Conservation (phyloP, 2,888 invertebrate species). For the Coremacera marginata region DNA sequence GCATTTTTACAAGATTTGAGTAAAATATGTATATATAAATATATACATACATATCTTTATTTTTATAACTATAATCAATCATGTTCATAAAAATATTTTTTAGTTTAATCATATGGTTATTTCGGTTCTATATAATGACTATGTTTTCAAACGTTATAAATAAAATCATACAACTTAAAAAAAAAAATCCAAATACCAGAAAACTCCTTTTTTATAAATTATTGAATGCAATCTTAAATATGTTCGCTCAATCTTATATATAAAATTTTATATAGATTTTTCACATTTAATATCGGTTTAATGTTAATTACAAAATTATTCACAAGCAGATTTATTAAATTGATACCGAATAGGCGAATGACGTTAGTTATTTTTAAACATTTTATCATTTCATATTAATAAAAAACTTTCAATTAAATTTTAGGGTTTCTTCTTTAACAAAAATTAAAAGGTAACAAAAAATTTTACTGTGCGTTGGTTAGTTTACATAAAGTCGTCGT, state of each 20-base stretch:
- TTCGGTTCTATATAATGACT: constrained; percentile 10
- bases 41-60: not conserved
- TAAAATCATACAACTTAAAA: not conserved
- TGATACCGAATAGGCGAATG: not conserved
- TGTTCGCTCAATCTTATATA: not conserved
- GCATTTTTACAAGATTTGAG: constrained; percentile 6
- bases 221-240: not conserved
- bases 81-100: constrained; percentile 26
- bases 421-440: constrained; percentile 11
- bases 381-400: constrained; percentile 1
- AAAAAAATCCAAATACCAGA: not conserved
- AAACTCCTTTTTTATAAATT: not conserved
- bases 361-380: not conserved
- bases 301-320: constrained; percentile 11
- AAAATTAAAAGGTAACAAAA: not conserved
- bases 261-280: not conserved
- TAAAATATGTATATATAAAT: not conserved
- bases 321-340: constrained; percentile 4
- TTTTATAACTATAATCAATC: constrained; percentile 14
- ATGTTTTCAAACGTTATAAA: not conserved
- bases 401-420: not conserved
- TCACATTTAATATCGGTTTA: not conserved
- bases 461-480: not conserved
- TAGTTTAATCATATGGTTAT: constrained; percentile 1
- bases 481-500: constrained; percentile 84